These are phyloP conservation scores for Sebastolobus altivelis DNA, from an alignment of 2,797 vertebrate genomes.

Conservation along the genomic window DNA sequence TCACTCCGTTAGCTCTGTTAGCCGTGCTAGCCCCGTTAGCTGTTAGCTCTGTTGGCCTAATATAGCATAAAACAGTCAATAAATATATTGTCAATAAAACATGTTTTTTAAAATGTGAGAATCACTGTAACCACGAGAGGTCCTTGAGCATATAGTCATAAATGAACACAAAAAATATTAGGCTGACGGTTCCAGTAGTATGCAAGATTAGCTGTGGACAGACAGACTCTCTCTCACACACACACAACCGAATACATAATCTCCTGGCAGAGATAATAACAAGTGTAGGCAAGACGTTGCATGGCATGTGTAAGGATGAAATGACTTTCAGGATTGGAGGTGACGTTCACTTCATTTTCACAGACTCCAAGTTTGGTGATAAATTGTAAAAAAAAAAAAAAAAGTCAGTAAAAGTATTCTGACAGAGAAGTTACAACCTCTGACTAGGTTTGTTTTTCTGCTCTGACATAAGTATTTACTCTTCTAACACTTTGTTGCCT, in stretches of 20 bases:
- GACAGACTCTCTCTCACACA: background rate
- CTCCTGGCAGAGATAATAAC: background rate
- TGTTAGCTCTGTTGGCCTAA: no score
- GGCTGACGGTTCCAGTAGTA: background rate
- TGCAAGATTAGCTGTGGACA: background rate
- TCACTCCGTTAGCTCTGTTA: no score
- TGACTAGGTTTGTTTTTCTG: constrained; percentile 1
- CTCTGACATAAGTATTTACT: constrained; percentile 12
- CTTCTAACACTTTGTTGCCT: background rate
- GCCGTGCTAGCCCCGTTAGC: no score
- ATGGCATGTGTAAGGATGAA: background rate
- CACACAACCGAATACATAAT: background rate
- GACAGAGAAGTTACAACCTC: constrained; percentile 4
- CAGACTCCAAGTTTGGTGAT: background rate
- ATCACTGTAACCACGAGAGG: background rate
- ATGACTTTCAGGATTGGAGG: constrained; percentile 1
- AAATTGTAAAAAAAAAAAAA: constrained; percentile 3
- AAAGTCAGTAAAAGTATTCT: background rate
- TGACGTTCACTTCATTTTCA: background rate
- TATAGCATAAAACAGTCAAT: background rate
- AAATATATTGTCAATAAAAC: background rate
- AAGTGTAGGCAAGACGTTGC: background rate
- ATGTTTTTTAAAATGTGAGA: background rate
- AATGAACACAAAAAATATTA: background rate
- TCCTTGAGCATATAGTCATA: background rate